Evolutionary conservation across 2,113 vertebrate species (phyloP), one percentile per base, ranked within the genome.

Genomic region (Procapra przewalskii): DNA sequence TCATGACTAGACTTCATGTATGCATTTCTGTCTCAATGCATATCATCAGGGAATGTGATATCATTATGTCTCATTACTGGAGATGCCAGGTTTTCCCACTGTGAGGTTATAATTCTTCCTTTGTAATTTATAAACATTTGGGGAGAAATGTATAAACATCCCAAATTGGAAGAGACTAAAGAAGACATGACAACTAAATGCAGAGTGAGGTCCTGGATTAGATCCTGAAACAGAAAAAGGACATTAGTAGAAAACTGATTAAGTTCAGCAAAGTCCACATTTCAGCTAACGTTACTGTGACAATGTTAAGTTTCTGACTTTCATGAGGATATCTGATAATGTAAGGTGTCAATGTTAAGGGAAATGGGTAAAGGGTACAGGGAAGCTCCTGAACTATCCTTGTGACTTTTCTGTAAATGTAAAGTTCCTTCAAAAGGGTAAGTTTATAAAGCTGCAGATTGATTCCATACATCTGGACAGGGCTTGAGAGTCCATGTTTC

Each of bases 201-300:
- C 15, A 52, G 52, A 36, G 29, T 43, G 23, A 43, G 75, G 16
- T 86, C 64, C 59, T 36, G 48, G 52, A 91, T 77, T 81, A 89
- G 54, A 89, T 45, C 84, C 88, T 93, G 36, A 94, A 95, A 96
- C 88, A 87, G 36, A 86, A 92, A 90, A 81, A 85, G 36, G 54
- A 36, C 6, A 10, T 75, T 45, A 91, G 60, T 48, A 54, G 64
- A 75, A 94, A 80, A 81, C 13, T 54, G 33, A 89, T 3, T n/a
- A 55, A 75, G 27, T 50, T 84, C 19, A 82, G 0, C 7, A 48
- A 50, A 11, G n/a, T 67, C 91, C 80, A 0, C 6, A 31, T 33
- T n/a, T 54, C 13, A 54, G 16, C 60, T 23, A 77, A n/a, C 0
- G 60, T 54, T 7, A 19, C 60, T 67, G 5, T 5, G 13, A 25